Conservation (phyloP, 1,140 invertebrate species). For the Rhopalosiphum padi region DNA sequence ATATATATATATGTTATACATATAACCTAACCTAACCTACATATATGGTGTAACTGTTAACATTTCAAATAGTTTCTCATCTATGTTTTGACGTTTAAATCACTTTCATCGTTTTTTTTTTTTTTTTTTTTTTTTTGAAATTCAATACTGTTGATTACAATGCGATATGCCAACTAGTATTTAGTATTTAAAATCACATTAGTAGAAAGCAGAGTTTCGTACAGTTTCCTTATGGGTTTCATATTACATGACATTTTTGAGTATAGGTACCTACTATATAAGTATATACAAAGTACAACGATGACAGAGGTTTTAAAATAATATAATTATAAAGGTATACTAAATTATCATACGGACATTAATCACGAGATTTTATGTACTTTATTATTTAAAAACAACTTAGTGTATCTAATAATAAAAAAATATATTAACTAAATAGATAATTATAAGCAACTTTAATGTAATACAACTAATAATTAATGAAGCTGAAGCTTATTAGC, state of each 20-base stretch:
- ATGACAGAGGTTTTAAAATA: neutral
- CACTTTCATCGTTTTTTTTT: neutral
- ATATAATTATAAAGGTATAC: neutral
- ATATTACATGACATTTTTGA: conserved; percentile 20
- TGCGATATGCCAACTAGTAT: neutral
- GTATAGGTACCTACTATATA: neutral
- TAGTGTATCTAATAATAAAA: neutral
- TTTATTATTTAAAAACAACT: neutral
- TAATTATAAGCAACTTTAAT: neutral
- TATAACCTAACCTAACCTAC: too few species aligned
- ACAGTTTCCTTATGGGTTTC: conserved; percentile 17
- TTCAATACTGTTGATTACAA: neutral
- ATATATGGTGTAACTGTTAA: neutral
- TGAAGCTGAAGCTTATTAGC: neutral
- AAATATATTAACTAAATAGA: neutral
- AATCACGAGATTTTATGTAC: neutral
- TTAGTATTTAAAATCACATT: neutral
- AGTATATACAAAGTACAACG: neutral
- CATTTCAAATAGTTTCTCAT: conserved; percentile 15
- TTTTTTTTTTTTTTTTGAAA: conserved; percentile 24
- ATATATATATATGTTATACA: too few species aligned
- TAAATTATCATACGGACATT: neutral
- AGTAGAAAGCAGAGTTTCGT: neutral
- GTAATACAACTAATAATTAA: neutral
- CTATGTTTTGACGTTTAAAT: neutral